Base-by-base conservation (phyloP, 1,140 invertebrate species). In the Pachyrhynchus sulphureomaculatus region DNA sequence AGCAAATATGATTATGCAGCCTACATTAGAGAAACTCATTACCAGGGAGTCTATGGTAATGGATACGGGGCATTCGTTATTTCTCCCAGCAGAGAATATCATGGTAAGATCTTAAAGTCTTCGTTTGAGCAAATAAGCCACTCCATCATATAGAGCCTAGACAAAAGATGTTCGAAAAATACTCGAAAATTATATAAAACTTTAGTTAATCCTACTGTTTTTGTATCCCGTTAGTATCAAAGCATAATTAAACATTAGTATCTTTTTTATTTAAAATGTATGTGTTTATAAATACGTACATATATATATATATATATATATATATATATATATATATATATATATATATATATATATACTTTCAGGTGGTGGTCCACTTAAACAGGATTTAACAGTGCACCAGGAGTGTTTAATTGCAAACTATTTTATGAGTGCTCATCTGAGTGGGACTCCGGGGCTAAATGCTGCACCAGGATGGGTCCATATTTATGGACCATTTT, bases 401-500 rank as follows among this genome's bases (percentile, higher is more conserved):
- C n/a, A 42, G 13, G 26, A 56, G 5, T 44, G 23, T 12, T 13
- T 56, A 5, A 18, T 56, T 2, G 17, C 23, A 6, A 55, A 55
- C 20, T 57, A 57, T 15, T 57, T 57, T 23, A 12, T 34, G n/a
- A 57, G 54, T 37, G 44, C 26, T 0, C 55, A 57, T 48, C 48
- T 57, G 12, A 29, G 2, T 48, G 55, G 55, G 23, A 12, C 26
- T 10, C n/a, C 29, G 13, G 17, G 12, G 9, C 15, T 57, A n/a
- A 24, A 18, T 15, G 42, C 42, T 15, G 29, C 42, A 23, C 44
- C 33, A 4, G 55, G 55, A n/a, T 57, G 44, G 55, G 24, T 8
- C 12, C 55, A 57, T 20, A 34, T 57, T 12, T 57, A 57, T 13
- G 55, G 55, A 2, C 44, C 55, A 24, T 47, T 57, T 48, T 48